A percentile compares a stretch with the other conserved stretches of the same genome.
Evolutionary conservation across 2,888 invertebrate genomes (phyloP).

Genomic region (Eupithecia vulgata): DNA sequence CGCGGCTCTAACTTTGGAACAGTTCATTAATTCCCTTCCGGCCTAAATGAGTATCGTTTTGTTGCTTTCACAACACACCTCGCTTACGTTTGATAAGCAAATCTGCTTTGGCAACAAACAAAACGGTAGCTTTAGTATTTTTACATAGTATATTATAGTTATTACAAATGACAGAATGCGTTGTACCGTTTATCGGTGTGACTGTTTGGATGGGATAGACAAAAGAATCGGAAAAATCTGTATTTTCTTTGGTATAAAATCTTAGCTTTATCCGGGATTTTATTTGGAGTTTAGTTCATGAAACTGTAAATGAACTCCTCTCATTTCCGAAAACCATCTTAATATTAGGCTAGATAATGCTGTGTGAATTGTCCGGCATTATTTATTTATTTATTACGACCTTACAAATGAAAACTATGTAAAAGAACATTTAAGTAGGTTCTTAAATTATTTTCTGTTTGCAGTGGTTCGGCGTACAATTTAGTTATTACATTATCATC

Average conservation of each 20-base stretch:
- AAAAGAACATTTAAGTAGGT: neutral
- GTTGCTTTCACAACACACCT: conserved; percentile 8
- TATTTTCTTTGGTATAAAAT: neutral
- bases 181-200: neutral
- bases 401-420: neutral
- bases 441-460: neutral
- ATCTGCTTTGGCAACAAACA: conserved; percentile 1
- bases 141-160: neutral
- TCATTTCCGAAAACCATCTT: too few relatives aligned
- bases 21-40: conserved; percentile 13
- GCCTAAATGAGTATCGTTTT: conserved; percentile 5
- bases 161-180: neutral
- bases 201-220: neutral
- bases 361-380: too few relatives aligned
- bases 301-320: neutral
- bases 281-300: neutral
- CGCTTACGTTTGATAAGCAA: conserved; percentile 12
- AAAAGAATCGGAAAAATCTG: neutral
- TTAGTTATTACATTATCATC: neutral
- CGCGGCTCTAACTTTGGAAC: conserved; percentile 6
- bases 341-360: too few relatives aligned
- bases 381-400: too few relatives aligned
- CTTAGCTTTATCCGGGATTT: neutral
- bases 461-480: neutral
- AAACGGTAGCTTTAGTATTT: neutral